A percentile compares a stretch with the other conserved stretches of the same genome.
These are phyloP conservation scores for Papilio helenus DNA, from an alignment of 1,140 invertebrate species.

Conservation along the genomic window DNA sequence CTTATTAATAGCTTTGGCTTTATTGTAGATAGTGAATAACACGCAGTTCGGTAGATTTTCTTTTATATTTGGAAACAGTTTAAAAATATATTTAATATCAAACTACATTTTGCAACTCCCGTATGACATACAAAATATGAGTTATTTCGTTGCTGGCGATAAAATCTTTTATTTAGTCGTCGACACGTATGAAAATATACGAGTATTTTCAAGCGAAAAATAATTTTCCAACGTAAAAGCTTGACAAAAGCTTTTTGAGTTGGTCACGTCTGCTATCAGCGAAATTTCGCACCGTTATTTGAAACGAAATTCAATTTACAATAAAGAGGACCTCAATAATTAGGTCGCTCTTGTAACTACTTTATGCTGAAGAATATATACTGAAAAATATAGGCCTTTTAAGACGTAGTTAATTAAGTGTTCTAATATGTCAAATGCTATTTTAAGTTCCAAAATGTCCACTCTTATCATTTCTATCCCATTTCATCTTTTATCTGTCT, in stretches of 20 bases:
- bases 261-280: conserved; percentile 27
- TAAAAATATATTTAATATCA: too few relatives aligned
- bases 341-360: conserved; percentile 10
- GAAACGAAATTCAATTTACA: conserved; percentile 26
- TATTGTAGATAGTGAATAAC: background rate
- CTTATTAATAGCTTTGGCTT: background rate
- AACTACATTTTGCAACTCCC: background rate
- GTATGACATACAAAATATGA: background rate
- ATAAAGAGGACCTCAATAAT: conserved; percentile 21
- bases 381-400: background rate
- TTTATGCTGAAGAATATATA: background rate
- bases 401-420: background rate
- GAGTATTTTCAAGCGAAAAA: conserved; percentile 33
- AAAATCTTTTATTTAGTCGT: conserved; percentile 17
- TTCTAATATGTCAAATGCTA: too few relatives aligned
- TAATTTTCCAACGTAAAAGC: conserved; percentile 23
- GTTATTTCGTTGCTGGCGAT: background rate
- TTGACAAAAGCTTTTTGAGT: conserved; percentile 33
- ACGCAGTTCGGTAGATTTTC: too few relatives aligned
- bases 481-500: too few relatives aligned
- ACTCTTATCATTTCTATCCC: too few relatives aligned
- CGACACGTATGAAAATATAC: conserved; percentile 27
- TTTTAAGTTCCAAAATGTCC: too few relatives aligned
- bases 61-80: background rate
- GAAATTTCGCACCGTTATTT: conserved; percentile 10